These are phyloP conservation scores for Chascanopsetta lugubris DNA, from an alignment of 2,113 vertebrate species.

Conservation along the genomic window DNA sequence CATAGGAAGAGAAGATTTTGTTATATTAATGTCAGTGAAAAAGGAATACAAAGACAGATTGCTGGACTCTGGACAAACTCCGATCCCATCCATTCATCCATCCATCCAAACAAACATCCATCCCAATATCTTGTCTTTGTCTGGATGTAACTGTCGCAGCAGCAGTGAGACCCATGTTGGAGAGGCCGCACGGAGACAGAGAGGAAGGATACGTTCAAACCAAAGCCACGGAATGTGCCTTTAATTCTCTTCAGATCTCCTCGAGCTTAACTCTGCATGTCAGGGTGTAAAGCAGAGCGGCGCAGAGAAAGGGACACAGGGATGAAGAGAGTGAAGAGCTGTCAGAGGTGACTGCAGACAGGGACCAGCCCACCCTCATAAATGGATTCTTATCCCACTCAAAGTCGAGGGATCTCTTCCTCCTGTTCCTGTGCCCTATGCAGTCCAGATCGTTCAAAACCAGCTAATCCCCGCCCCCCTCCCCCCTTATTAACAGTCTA, in stretches of 20 bases:
- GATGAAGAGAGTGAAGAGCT: constrained; percentile 24
- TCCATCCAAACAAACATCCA: too few species aligned
- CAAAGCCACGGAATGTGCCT: constrained; percentile 50
- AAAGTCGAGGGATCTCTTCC: constrained; percentile 34
- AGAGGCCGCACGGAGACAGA: neutral
- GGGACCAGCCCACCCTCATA: constrained; percentile 36
- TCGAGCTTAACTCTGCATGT: constrained; percentile 41
- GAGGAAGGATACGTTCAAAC: constrained; percentile 37
- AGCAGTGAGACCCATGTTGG: constrained; percentile 13
- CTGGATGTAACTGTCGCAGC: neutral
- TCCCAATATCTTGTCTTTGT: constrained; percentile 2
- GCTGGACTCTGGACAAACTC: too few species aligned
- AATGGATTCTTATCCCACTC: constrained; percentile 41
- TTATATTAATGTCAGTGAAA: too few species aligned
- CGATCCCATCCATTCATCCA: too few species aligned
- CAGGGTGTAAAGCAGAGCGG: constrained; percentile 39
- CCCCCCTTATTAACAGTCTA: too few species aligned
- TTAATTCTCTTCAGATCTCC: constrained; percentile 43
- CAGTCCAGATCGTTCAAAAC: too few species aligned
- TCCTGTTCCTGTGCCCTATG: constrained; percentile 12
- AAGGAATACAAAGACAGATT: too few species aligned
- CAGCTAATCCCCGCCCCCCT: too few species aligned
- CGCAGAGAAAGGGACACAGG: constrained; percentile 2
- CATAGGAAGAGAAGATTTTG: too few species aligned
- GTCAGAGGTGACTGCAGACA: constrained; percentile 44